These are phyloP conservation scores for Hipparchia semele DNA, from an alignment of 2,888 invertebrate species.

Conservation along the genomic window DNA sequence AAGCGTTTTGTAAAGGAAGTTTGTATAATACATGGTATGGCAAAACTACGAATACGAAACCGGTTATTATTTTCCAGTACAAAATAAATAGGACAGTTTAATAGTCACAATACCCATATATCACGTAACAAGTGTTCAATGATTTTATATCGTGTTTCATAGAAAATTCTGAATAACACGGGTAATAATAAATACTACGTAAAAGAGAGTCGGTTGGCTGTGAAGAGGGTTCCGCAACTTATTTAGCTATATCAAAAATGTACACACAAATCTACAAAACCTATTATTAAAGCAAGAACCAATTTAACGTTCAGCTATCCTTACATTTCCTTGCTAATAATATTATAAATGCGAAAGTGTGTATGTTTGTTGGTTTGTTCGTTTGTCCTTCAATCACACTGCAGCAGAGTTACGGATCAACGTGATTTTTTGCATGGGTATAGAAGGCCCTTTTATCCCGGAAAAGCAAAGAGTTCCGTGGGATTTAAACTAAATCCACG, in stretches of 20 bases:
- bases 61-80: conserved; percentile 29
- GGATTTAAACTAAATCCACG: no score
- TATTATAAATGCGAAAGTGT: no score
- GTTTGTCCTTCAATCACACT: no score
- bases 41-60: conserved; percentile 31
- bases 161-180: conserved; percentile 21
- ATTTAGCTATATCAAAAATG: background rate
- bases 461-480: no score
- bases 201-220: background rate
- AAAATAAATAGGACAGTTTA: conserved; percentile 37
- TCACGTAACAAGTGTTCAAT: conserved; percentile 34
- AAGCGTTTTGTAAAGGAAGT: conserved; percentile 17
- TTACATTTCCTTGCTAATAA: no score
- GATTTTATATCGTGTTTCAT: conserved; percentile 33
- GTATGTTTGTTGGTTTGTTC: no score
- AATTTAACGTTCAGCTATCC: no score
- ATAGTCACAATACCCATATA: conserved; percentile 30
- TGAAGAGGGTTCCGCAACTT: background rate
- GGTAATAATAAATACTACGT: background rate
- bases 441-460: no score
- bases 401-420: no score
- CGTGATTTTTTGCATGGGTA: no score
- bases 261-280: no score
- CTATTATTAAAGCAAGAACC: background rate
- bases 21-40: background rate